phyloP scores from a whole-genome alignment of 2,888 invertebrate genomes.

The Pantelozetes paolii region DNA sequence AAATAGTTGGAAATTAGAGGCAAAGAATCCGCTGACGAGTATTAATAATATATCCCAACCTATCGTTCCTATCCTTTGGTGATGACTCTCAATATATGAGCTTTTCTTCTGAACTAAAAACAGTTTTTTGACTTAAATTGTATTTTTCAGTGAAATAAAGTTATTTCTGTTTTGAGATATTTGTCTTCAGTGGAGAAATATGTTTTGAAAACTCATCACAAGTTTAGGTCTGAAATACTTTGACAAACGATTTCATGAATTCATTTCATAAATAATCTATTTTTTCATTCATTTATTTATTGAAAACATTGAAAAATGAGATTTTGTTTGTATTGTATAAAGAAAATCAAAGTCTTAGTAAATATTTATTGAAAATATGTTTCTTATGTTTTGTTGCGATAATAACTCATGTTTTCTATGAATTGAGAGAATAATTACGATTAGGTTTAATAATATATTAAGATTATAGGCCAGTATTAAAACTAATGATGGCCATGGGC shows the following conservation, averaged over 20 bases:
- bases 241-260: not conserved
- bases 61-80: not conserved
- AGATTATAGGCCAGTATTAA: not conserved
- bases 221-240: not conserved
- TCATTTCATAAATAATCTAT: not conserved
- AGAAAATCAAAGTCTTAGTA: too few species aligned
- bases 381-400: too few species aligned
- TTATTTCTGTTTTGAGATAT: not conserved
- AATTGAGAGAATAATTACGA: too few species aligned
- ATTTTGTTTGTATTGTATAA: too few species aligned
- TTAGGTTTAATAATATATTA: not conserved
- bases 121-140: not conserved
- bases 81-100: too few species aligned
- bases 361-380: too few species aligned
- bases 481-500: conserved; percentile 10
- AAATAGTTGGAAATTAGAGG: not conserved
- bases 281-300: too few species aligned
- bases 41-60: not conserved
- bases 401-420: too few species aligned
- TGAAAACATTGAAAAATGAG: too few species aligned
- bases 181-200: not conserved
- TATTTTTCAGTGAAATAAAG: not conserved
- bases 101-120: not conserved
- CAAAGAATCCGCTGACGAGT: conserved; percentile 30
- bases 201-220: not conserved